phyloP scores from a whole-genome alignment of 2,113 vertebrate genomes.

The Ondatra zibethicus region DNA sequence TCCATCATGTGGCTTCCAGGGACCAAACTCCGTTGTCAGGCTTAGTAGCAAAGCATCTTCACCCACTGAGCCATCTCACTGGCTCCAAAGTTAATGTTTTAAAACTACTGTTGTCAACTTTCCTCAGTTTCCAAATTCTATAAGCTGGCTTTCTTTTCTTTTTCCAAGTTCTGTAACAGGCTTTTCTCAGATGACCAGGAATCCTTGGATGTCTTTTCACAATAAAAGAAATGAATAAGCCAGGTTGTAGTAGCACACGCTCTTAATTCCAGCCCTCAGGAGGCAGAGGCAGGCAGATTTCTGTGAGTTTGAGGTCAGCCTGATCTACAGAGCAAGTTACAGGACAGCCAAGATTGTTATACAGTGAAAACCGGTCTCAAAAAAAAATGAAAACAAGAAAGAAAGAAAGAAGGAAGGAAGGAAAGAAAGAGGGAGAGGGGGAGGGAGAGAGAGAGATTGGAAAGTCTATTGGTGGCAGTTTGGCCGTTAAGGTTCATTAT shows the following conservation, averaged over 20 bases:
- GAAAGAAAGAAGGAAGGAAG: too few relatives aligned
- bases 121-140: background rate
- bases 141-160: background rate
- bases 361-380: background rate
- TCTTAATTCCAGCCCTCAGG: background rate
- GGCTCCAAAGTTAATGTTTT: background rate
- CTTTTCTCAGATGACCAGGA: background rate
- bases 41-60: background rate
- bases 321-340: background rate
- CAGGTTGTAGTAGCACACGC: background rate
- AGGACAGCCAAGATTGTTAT: background rate
- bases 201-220: background rate
- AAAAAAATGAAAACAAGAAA: background rate
- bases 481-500: background rate
- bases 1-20: background rate
- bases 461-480: background rate
- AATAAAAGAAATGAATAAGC: background rate
- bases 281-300: too few relatives aligned
- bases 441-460: accelerated
- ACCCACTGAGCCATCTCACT: too few relatives aligned
- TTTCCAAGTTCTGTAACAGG: background rate
- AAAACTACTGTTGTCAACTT: background rate
- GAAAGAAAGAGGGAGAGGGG: background rate
- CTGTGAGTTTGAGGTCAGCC: background rate
- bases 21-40: too few relatives aligned